A percentile compares a stretch with the other conserved stretches of the same genome.
Evolutionary conservation across 2,113 vertebrate species (phyloP).

Genomic region (Silurus asotus): DNA sequence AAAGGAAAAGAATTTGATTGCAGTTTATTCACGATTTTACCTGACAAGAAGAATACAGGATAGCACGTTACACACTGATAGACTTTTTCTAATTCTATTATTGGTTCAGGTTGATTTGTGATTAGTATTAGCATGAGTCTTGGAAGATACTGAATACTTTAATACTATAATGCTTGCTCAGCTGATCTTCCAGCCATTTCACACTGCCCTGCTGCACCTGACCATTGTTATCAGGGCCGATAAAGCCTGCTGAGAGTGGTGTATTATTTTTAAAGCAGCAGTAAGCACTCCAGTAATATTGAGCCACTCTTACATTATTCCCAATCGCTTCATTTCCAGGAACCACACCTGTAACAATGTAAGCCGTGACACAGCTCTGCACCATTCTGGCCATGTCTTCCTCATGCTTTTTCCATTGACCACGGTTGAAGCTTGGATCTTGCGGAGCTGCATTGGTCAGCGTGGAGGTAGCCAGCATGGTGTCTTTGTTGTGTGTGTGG

Average conservation of each 20-base stretch:
- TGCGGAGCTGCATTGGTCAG: slow-evolving; percentile 55
- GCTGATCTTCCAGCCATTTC: not conserved
- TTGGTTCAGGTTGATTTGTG: too few relatives aligned
- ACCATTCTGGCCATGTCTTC: not conserved
- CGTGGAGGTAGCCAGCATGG: slow-evolving; percentile 54
- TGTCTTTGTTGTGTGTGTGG: slow-evolving; percentile 31
- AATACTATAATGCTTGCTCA: not conserved
- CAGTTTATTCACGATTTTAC: not conserved
- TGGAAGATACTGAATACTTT: slow-evolving; percentile 11
- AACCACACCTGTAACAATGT: slow-evolving; percentile 51
- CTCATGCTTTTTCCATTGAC: slow-evolving; percentile 43
- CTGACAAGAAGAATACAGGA: not conserved
- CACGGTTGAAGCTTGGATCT: slow-evolving; percentile 39
- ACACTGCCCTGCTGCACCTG: not conserved
- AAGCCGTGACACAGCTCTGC: not conserved
- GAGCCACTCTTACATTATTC: slow-evolving; percentile 34
- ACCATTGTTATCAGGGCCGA: slow-evolving; percentile 44
- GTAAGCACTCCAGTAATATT: slow-evolving; percentile 50
- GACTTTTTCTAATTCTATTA: not conserved
- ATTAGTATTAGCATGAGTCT: slow-evolving; percentile 9
- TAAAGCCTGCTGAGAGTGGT: not conserved
- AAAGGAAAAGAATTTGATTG: too few relatives aligned
- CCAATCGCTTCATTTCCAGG: slow-evolving; percentile 28
- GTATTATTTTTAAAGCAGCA: slow-evolving; percentile 33
- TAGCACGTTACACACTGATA: not conserved